Percentiles rank a stretch among this genome's conserved stretches.
Conservation (phyloP, 2,888 invertebrate genomes). For the Drosophila neutralis region DNA sequence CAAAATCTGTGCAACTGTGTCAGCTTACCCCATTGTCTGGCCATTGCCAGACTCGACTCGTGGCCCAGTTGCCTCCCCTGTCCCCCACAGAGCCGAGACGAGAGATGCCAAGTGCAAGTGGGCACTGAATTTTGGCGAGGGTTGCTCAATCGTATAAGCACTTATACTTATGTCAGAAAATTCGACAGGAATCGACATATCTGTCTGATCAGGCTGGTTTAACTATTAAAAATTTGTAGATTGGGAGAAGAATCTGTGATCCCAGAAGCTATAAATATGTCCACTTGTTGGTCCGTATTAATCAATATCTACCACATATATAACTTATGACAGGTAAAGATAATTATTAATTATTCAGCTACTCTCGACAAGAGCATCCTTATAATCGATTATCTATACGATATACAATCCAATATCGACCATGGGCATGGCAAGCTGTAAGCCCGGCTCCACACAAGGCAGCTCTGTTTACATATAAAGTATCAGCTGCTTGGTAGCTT, state of each 20-base stretch:
- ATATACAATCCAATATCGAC: too few relatives aligned
- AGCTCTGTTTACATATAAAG: too few relatives aligned
- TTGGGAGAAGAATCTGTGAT: not conserved
- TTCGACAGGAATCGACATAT: not conserved
- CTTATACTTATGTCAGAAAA: not conserved
- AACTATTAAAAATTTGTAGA: not conserved
- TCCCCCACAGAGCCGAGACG: constrained; percentile 2
- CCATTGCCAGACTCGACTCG: constrained; percentile 41
- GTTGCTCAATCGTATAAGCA: constrained; percentile 2
- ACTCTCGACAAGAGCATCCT: too few relatives aligned
- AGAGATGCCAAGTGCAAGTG: constrained; percentile 32
- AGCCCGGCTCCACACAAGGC: too few relatives aligned
- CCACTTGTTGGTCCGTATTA: not conserved
- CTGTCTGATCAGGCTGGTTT: not conserved
- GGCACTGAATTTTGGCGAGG: constrained; percentile 21
- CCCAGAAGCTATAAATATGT: not conserved
- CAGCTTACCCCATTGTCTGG: constrained; percentile 64
- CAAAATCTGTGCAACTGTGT: constrained; percentile 54
- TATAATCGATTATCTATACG: too few relatives aligned
- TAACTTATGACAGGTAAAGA: too few relatives aligned
- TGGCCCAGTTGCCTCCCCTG: not conserved
- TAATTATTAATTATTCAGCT: too few relatives aligned
- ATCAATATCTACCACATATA: not conserved
- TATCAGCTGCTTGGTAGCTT: too few relatives aligned
- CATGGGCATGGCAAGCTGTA: too few relatives aligned